Conservation (phyloP, 1,140 invertebrate genomes). For the Drosophila grimshawi region DNA sequence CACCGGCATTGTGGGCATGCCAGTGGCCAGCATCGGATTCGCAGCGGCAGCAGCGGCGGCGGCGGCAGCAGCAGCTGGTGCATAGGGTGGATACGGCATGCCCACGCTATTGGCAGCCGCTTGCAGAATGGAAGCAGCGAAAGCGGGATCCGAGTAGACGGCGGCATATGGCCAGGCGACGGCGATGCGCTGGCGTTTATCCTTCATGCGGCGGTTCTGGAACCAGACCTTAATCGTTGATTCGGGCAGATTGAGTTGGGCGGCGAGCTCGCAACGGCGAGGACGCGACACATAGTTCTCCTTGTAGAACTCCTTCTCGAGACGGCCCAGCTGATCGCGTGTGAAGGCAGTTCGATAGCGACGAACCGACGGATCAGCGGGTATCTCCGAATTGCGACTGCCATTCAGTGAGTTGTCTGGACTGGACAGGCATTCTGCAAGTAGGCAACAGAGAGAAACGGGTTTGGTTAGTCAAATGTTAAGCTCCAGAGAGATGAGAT, state of each 20-base stretch:
- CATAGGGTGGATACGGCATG: constrained; percentile 86
- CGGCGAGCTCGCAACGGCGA: constrained; percentile 96
- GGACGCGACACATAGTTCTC: constrained; percentile 99
- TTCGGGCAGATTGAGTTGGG: constrained; percentile 96
- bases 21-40: constrained; percentile 85
- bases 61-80: constrained; percentile 62
- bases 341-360: constrained; percentile 99
- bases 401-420: constrained; percentile 82
- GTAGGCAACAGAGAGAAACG: constrained; percentile 32
- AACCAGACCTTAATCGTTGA: constrained; percentile 99
- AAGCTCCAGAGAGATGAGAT: no score
- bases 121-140: constrained; percentile 95
- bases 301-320: constrained; percentile 99
- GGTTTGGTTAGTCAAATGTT: constrained; percentile 35
- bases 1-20: constrained; percentile 85
- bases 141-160: constrained; percentile 95
- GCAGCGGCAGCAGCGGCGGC: constrained; percentile 49
- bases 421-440: constrained; percentile 84
- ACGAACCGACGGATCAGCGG: constrained; percentile 89
- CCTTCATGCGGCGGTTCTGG: constrained; percentile 99
- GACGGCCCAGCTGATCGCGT: constrained; percentile 94
- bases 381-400: constrained; percentile 78
- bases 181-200: constrained; percentile 97
- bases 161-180: constrained; percentile 97
- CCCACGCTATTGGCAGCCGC: constrained; percentile 91